phyloP scores from a whole-genome alignment of 2,113 vertebrate genomes.

The Globicephala melas region DNA sequence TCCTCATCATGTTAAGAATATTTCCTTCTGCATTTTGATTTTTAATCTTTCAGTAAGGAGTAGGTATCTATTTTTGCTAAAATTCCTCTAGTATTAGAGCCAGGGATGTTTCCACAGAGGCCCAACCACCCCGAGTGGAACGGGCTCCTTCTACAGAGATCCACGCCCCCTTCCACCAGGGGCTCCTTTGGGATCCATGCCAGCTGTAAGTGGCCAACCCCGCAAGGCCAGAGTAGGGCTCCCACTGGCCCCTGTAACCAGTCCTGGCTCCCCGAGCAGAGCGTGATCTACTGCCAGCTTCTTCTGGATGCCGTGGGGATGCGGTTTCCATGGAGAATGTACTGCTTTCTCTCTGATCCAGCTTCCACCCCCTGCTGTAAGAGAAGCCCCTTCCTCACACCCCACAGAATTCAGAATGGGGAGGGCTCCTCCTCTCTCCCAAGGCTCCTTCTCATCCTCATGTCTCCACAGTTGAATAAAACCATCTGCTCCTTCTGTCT shows the following conservation, averaged over 20 bases:
- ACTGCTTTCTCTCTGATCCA: neutral
- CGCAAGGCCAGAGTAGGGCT: rapidly evolving
- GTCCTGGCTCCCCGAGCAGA: neutral
- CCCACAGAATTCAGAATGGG: neutral
- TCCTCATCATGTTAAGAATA: neutral
- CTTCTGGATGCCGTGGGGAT: neutral
- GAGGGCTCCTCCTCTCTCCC: neutral
- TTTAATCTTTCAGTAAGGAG: neutral
- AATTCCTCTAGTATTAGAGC: no score
- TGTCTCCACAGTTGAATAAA: neutral
- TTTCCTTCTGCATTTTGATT: neutral
- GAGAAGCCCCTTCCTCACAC: neutral
- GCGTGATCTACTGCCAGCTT: neutral
- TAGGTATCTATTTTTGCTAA: neutral
- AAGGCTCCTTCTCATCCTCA: neutral
- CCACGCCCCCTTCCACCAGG: rapidly evolving
- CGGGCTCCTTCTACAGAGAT: neutral
- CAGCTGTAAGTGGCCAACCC: neutral
- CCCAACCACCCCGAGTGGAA: neutral
- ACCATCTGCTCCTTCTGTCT: neutral
- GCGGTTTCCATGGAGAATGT: rapidly evolving
- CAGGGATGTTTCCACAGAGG: neutral
- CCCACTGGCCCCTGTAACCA: rapidly evolving
- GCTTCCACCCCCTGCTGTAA: neutral
- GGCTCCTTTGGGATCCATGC: neutral